phyloP scores from a whole-genome alignment of 53 echinoderm and acorn worm species.

The Echinometra lucunter region DNA sequence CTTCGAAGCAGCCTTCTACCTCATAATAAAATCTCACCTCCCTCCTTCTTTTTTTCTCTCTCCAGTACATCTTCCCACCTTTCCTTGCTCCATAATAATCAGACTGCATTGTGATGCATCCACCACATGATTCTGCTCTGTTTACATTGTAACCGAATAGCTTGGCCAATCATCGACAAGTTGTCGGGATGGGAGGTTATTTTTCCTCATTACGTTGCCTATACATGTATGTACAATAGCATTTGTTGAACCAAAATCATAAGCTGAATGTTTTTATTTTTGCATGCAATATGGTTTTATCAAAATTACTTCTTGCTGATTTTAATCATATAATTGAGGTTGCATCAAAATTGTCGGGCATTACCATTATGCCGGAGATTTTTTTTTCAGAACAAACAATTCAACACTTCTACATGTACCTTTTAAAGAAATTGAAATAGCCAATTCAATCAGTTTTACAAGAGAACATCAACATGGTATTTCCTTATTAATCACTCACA shows the following conservation, averaged over 20 bases:
- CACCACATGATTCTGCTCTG: neutral
- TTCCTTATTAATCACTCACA: neutral
- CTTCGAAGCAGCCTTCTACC: neutral
- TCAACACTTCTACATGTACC: neutral
- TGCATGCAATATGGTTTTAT: neutral
- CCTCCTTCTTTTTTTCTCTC: neutral
- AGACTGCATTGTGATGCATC: conserved; percentile 46
- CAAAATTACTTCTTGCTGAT: neutral
- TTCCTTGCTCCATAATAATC: neutral
- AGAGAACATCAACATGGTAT: neutral
- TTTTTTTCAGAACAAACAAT: too few species aligned
- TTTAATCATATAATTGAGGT: neutral
- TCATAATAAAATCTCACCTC: conserved; percentile 60
- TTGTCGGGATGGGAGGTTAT: neutral
- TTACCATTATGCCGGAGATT: too few species aligned
- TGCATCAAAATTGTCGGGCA: too few species aligned
- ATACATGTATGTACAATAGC: neutral
- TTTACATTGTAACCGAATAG: conserved; percentile 52
- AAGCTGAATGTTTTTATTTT: neutral
- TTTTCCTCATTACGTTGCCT: neutral
- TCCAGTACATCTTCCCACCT: conserved; percentile 1
- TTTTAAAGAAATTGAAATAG: neutral
- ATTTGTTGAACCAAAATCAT: neutral
- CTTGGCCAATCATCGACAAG: conserved; percentile 49
- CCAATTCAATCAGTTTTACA: neutral